phyloP scores from a whole-genome alignment of 1,140 invertebrate species.

The Melitaea cinxia region DNA sequence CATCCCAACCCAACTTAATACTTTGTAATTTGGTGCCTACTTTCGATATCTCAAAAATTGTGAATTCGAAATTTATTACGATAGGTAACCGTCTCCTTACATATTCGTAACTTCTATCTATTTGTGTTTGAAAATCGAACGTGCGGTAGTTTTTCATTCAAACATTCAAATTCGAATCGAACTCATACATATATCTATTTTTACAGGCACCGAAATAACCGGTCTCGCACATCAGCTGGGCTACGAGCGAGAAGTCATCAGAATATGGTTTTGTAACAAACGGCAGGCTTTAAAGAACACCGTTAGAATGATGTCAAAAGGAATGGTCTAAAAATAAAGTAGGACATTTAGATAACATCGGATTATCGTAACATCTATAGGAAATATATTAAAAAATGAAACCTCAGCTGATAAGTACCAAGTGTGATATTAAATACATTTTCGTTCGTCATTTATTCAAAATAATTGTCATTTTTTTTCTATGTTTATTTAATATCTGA shows the following conservation, averaged over 20 bases:
- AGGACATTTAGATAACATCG: constrained; percentile 17
- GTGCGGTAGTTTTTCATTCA: not conserved
- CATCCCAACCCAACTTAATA: too few species aligned
- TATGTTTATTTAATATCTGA: not conserved
- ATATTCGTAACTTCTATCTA: not conserved
- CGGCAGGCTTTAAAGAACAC: constrained; percentile 98
- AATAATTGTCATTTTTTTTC: not conserved
- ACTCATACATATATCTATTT: constrained; percentile 28
- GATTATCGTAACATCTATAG: constrained; percentile 10
- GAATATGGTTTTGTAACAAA: constrained; percentile 99
- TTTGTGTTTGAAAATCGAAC: not conserved
- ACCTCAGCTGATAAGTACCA: constrained; percentile 14
- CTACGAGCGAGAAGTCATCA: constrained; percentile 98
- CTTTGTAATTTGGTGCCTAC: too few species aligned
- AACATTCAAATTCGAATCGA: not conserved
- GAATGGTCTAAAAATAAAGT: constrained; percentile 81
- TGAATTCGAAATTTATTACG: too few species aligned
- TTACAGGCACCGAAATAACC: constrained; percentile 96
- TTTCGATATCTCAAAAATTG: too few species aligned
- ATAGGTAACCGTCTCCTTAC: too few species aligned
- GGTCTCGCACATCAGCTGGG: constrained; percentile 96
- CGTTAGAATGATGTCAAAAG: constrained; percentile 94
- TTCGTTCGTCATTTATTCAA: too few species aligned
- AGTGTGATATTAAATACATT: constrained; percentile 19
- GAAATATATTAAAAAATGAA: not conserved